Base-by-base conservation (phyloP, 2,888 invertebrate genomes). In the Teinopalpus imperialis region DNA sequence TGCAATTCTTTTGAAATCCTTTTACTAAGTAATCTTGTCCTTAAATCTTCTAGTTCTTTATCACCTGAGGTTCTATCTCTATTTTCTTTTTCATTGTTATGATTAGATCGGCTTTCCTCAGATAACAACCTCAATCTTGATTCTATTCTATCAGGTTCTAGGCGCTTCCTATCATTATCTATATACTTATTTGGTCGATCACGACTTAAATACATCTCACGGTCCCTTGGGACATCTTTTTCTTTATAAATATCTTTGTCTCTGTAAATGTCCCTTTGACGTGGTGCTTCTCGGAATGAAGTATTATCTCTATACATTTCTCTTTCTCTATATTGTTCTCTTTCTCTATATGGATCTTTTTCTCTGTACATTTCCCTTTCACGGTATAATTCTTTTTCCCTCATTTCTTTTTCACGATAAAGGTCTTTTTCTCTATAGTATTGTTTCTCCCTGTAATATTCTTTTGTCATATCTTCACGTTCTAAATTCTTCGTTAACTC, bases 21-120 rank as follows among this genome's bases (percentile, higher is more conserved):
- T 74, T 94, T 94, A 68, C 92, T 93, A 12, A 94, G 70, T 53
- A 94, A 81, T 63, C 95, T 90, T 59, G 93, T 94, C 57, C 95
- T 90, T 65, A 95, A 85, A 77, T 95, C 95, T 68, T 95, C 94
- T 48, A 95, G 83, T 45, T 94, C 91, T 56, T 91, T 90, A 53
- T 90, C 90, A 34, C 91, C 91, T 34, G 87, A 81, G 20, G 79
- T 74, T 52, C 75, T 79, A 45, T 83, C 85, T 45, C 85, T 79
- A 52, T 86, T 85, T 66, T 89, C 90, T 64, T 89, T 89, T 66
- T 89, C 89, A 68, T 76, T 80, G 54, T 65, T 78, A 54, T 81
- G 78, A 56, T 72, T 75, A 49, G 61, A 53, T 56, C 79, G 74
- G 44, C 73, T 67, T 52, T 88, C 88, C 35, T 86, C 88, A 48